Conservation (phyloP, 2,113 vertebrate species). For the Microcebus murinus region DNA sequence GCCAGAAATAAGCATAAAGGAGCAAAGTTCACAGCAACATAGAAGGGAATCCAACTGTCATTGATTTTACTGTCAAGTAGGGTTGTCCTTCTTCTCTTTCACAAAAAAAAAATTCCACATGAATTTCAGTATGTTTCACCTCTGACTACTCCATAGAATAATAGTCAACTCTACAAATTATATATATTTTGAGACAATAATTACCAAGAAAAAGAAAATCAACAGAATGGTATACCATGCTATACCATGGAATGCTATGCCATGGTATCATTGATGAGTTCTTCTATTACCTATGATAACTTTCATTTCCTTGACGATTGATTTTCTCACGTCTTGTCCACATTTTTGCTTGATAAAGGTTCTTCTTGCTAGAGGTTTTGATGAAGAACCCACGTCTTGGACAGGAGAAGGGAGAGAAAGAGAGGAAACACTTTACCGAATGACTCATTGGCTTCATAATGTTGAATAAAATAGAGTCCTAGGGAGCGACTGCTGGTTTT, state of each 20-base stretch:
- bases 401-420: neutral
- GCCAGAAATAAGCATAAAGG: neutral
- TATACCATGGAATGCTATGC: accelerated
- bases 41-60: neutral
- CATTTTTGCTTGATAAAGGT: neutral
- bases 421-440: neutral
- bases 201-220: neutral
- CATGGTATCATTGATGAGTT: accelerated
- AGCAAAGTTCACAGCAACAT: neutral
- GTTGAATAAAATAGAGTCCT: neutral
- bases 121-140: neutral
- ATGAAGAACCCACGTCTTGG: neutral
- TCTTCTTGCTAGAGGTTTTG: neutral
- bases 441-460: neutral
- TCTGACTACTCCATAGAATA: neutral
- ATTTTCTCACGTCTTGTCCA: neutral
- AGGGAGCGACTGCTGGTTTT: neutral
- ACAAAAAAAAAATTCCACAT: neutral
- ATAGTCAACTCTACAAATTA: neutral
- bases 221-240: too few relatives aligned
- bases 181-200: neutral
- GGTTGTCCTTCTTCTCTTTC: neutral
- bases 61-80: neutral
- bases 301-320: neutral
- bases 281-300: neutral